Base-by-base conservation (phyloP, 2,797 vertebrate genomes). In the Pipistrellus kuhlii region DNA sequence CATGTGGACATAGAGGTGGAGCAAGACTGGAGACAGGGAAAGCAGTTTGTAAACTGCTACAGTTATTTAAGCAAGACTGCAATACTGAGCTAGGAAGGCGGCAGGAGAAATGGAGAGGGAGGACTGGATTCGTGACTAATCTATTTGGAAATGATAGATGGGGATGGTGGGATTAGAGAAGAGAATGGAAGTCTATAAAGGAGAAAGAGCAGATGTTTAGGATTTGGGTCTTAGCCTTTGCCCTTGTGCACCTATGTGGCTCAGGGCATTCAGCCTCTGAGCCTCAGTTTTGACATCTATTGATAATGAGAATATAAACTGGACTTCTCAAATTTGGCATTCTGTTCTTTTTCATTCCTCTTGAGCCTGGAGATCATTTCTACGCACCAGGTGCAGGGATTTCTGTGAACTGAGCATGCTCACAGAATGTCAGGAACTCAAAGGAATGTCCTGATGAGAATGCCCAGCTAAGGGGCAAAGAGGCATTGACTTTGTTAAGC, bases 371-470 rank as follows among this genome's bases (percentile, higher is more conserved):
- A 51, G 57, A 88, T 48, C 77, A 71, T 90, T 86, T 76, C 53
- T 59, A n/a, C 27, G 3, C 23, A 23, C n/a, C 59, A 53, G 21
- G 15, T 25, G 10, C n/a, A 86, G 25, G 66, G n/a, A 12, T 75
- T 85, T 94, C 51, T 68, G 12, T 53, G 46, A 85, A 78, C 20
- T 59, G 48, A 73, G 6, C 25, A 6, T 94, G 64, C 55, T 53
- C 55, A 62, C 46, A 83, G 59, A 85, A 88, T 17, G 82, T 90
- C 20, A 80, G 44, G 6, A 88, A 44, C 46, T 95, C 53, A 69
- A 46, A 76, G 72, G 55, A 89, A 93, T 46, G 18, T 30, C 9
- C n/a, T 75, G 35, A 2, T 83, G 44, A 53, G n/a, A n/a, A 55
- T 76, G 25, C 17, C 53, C 59, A 69, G 41, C 6, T 71, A 8